These are phyloP conservation scores for Hypomecis punctinalis DNA, from an alignment of 2,888 invertebrate species.

Conservation along the genomic window DNA sequence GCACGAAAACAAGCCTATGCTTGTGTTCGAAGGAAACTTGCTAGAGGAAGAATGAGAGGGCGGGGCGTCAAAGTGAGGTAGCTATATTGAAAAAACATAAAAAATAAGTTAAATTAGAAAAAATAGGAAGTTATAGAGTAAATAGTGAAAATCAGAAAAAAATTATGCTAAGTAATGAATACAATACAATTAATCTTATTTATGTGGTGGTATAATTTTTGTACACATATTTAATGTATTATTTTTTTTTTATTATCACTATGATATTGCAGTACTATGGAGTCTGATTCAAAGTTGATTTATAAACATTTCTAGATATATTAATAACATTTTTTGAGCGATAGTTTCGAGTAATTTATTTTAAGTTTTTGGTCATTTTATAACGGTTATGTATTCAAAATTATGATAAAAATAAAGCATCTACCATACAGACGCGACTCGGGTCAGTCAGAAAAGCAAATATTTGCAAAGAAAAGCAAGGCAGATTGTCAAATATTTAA, in stretches of 20 bases:
- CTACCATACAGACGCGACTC: too few relatives aligned
- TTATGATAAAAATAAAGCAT: too few relatives aligned
- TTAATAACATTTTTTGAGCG: background rate
- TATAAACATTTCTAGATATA: background rate
- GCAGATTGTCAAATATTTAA: too few relatives aligned
- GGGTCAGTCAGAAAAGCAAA: too few relatives aligned
- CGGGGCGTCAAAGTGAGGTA: constrained; percentile 7
- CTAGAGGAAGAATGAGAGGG: constrained; percentile 1
- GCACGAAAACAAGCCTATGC: background rate
- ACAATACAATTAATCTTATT: background rate
- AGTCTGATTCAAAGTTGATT: too few relatives aligned
- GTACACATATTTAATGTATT: background rate
- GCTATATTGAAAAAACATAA: constrained; percentile 1
- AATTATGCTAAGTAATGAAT: background rate
- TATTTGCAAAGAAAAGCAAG: too few relatives aligned
- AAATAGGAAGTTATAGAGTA: background rate
- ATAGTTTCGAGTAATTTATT: too few relatives aligned
- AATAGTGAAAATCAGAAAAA: background rate
- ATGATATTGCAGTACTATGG: too few relatives aligned
- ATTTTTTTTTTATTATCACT: too few relatives aligned
- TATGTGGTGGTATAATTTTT: background rate
- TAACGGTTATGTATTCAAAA: too few relatives aligned
- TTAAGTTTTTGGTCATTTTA: too few relatives aligned
- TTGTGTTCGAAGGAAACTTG: background rate
- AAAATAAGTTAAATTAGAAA: background rate